Conservation (phyloP, 2,888 invertebrate species). For the Opisthograptis luteolata region DNA sequence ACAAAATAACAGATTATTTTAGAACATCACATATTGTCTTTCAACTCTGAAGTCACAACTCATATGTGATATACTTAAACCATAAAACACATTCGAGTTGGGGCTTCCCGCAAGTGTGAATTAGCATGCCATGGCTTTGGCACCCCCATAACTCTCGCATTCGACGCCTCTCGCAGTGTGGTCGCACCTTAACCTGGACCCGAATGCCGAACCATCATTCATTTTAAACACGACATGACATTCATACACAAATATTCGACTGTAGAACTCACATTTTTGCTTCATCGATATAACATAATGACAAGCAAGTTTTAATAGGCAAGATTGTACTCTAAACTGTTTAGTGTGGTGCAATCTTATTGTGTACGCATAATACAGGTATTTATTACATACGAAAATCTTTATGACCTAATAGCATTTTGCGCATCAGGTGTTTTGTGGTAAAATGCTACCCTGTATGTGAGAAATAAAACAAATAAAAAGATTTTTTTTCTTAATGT, state of each 20-base stretch:
- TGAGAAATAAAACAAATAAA: too few species aligned
- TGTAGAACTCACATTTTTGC: background rate
- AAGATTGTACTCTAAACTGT: too few species aligned
- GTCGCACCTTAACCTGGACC: conserved; percentile 17
- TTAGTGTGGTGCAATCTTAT: too few species aligned
- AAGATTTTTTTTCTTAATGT: too few species aligned
- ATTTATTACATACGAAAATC: too few species aligned
- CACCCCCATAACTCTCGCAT: conserved; percentile 23
- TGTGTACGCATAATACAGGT: too few species aligned
- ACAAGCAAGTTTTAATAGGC: background rate
- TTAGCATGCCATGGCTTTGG: conserved; percentile 23
- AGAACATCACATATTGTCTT: conserved; percentile 7
- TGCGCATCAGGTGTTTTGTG: too few species aligned
- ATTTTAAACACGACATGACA: background rate
- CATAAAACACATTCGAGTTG: conserved; percentile 25
- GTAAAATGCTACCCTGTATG: too few species aligned
- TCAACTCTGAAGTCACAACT: conserved; percentile 16
- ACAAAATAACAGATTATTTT: conserved; percentile 20
- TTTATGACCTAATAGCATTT: too few species aligned
- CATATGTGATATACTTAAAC: conserved; percentile 18
- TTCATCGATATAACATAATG: background rate
- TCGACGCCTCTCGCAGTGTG: conserved; percentile 23
- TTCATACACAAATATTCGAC: conserved; percentile 1
- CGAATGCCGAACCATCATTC: background rate
- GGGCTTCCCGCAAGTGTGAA: conserved; percentile 28